phyloP scores from a whole-genome alignment of 2,113 vertebrate species.

The Actinemys pallida region DNA sequence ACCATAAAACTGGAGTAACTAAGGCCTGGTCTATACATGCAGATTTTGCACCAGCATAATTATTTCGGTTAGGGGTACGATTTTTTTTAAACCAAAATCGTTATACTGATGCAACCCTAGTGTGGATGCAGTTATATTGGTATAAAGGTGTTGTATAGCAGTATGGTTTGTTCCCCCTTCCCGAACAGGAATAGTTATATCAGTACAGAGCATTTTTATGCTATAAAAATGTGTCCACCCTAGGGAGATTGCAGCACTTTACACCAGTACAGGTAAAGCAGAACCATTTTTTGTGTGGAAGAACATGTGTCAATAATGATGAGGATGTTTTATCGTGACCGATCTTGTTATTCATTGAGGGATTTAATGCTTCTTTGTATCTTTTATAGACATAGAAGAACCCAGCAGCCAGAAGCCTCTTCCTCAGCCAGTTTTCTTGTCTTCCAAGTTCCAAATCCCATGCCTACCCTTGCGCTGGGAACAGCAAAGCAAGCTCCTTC shows the following conservation, averaged over 20 bases:
- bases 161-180: background rate
- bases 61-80: background rate
- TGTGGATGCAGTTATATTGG: background rate
- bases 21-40: background rate
- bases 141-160: background rate
- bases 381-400: slow-evolving; percentile 79
- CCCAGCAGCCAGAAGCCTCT: slow-evolving; percentile 77
- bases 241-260: background rate
- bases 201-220: background rate
- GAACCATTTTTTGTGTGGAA: background rate
- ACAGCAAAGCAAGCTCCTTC: slow-evolving; percentile 90
- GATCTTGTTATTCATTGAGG: background rate
- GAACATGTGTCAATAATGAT: background rate
- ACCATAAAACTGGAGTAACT: background rate
- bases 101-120: background rate
- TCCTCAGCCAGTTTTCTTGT: slow-evolving; percentile 84
- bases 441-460: slow-evolving; percentile 83
- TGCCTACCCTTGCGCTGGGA: slow-evolving; percentile 88
- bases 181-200: background rate
- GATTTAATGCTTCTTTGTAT: slow-evolving; percentile 11
- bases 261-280: background rate
- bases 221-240: background rate
- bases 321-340: background rate
- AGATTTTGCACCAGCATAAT: background rate
- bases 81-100: slow-evolving; percentile 37